Evolutionary conservation across 2,113 vertebrate species (phyloP), one percentile per base, ranked within the genome.

Genomic region (Myrmecobius fasciatus): DNA sequence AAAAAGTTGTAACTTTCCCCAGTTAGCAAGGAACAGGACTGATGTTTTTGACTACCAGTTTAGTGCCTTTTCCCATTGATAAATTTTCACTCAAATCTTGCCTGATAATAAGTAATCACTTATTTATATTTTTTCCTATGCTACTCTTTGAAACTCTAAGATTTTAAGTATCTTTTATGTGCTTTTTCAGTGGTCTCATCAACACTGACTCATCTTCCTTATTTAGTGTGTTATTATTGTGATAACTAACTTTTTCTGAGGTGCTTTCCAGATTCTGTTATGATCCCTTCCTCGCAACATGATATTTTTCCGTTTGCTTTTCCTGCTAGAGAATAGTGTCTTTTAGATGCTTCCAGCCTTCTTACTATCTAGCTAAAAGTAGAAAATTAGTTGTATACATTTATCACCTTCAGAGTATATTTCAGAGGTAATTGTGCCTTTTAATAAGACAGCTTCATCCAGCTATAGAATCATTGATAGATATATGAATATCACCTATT

Each of bases 231-330:
- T 94, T 91, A 26, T 25, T 91, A 89, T 92, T 46, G 48, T 54
- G 56, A 83, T 67, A 94, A 91, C 97, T 96, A 96, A 95, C 93
- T 96, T 96, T 96, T 94, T 96, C 54, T 60, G 53, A 94, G 46
- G 60, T 54, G 91, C 97, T 97, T 95, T 97, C 92, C 90, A 97
- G 95, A 97, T 97, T 96, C 60, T 97, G 97, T 96, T 95, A 96
- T 97, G 95, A 98, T 97, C 43, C 89, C 46, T 96, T 95, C 94
- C 92, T 92, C 93, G 96, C 96, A 48, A 93, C 60, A 96, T 92
- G 91, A 90, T 89, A 75, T 96, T 56, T 95, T 54, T 93, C 91
- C 56, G 52, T 96, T 96, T 96, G 92, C 91, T 93, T 91, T 97
- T 91, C 60, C 93, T 95, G 36, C 94, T 89, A 94, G 93, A 96